Base-by-base conservation (phyloP, 2,888 invertebrate species). In the Drosophila ustulata region DNA sequence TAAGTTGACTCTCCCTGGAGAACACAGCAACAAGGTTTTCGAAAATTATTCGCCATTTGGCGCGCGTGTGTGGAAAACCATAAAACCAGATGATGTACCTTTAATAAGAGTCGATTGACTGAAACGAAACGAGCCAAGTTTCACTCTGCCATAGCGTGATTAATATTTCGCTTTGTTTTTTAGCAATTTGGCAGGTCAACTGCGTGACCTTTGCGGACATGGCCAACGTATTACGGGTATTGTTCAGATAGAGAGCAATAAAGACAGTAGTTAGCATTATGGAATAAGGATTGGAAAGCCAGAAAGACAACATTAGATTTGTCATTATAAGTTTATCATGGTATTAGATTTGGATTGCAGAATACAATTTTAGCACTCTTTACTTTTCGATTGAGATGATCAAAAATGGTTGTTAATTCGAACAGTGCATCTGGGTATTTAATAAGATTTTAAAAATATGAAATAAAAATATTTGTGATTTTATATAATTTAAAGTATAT, bases 21-120 rank as follows among this genome's bases (percentile, higher is more conserved):
- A 43, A 50, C 30, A 25, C 37, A 30, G 3, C 5, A 1, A 28
- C 28, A 39, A 30, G 13, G 39, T 13, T 56, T 25, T 63, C 25
- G 56, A 18, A 26, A 49, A 32, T 46, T 41, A 26, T 25, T 30
- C 46, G 13, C 37, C 30, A 37, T 47, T 45, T 55, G 28, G 39
- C n/a, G 9, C 25, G 62, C 47, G 8, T 62, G 45, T 55, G 39
- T 41, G 8, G 9, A 55, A 25, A 63, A 23, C 13, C 41, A 50
- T 34, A 47, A 18, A 47, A 30, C n/a, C 50, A 23, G 28, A 25
- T 30, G 23, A 59, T 30, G 18, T 26, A 50, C 3, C 18, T 52
- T 61, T 53, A 55, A 63, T 39, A 45, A 8, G 43, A 25, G 23
- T 55, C 25, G 55, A 55, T 55, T 43, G 4, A 55, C 18, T 43